Evolutionary conservation across 1,140 invertebrate species (phyloP).

Genomic region (Drosophila teissieri): DNA sequence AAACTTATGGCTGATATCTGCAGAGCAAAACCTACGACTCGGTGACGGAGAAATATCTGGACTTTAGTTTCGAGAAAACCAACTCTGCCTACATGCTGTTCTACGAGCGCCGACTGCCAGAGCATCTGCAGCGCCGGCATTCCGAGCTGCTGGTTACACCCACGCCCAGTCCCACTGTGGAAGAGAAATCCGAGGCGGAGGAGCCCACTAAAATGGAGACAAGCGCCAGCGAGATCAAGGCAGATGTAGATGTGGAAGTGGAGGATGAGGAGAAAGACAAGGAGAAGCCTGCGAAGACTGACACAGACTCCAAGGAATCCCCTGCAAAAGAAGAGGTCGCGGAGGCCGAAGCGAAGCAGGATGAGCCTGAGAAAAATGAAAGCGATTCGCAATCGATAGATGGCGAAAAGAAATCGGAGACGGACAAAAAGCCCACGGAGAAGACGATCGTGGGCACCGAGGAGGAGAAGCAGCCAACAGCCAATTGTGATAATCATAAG

Average conservation of each 20-base stretch:
- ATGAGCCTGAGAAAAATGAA: constrained; percentile 2
- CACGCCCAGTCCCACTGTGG: constrained; percentile 66
- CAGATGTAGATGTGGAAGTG: not conserved
- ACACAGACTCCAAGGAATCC: constrained; percentile 3
- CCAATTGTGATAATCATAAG: constrained; percentile 79
- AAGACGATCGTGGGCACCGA: constrained; percentile 9
- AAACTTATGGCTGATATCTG: constrained; percentile 27
- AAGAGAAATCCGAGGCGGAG: constrained; percentile 55
- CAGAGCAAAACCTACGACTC: constrained; percentile 98
- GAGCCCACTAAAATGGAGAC: constrained; percentile 30
- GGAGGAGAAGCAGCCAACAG: constrained; percentile 70
- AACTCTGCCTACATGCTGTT: constrained; percentile 99
- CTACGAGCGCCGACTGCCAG: constrained; percentile 90
- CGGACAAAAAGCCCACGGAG: constrained; percentile 1
- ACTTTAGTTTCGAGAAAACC: constrained; percentile 98
- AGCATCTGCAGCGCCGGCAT: constrained; percentile 75
- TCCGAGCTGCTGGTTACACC: constrained; percentile 71
- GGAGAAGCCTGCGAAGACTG: constrained; percentile 18
- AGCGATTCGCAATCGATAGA: not conserved
- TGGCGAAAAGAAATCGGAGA: not conserved
- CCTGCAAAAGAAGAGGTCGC: not conserved
- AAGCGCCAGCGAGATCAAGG: constrained; percentile 22
- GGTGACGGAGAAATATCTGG: constrained; percentile 98
- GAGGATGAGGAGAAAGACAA: constrained; percentile 5
- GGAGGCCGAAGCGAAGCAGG: not conserved